Evolutionary conservation across 92 coral and sea anemone genomes (phyloP), one percentile per base, ranked within the genome.

Genomic region (Palythoa grandis): DNA sequence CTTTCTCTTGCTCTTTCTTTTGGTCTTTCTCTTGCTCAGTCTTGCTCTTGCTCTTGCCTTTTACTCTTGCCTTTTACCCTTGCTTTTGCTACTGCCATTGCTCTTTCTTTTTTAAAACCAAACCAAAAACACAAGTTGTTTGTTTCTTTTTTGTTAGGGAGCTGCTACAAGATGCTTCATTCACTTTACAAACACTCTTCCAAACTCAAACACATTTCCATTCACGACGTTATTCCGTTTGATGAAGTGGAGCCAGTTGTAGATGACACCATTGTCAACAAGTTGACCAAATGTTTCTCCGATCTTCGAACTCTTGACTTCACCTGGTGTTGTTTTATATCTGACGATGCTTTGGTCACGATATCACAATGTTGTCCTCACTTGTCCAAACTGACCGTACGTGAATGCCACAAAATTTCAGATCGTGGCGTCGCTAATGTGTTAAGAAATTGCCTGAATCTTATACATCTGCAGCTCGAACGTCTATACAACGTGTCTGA

Each of bases 261-360:
- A 4, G 89, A 92, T 39, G 98, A 96, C 77, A 68, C 87, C 17
- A 69, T 92, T 15, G 56, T 96, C 25, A 86, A 85, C 57, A 77
- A 84, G 68, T 83, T 96, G 86, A 86, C 93, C 57, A 78, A 89
- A 43, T 78, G 92, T 53, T 96, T 94, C 78, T 90, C 93, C 37
- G 82, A 61, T 67, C 74, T 96, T 16, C 86, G 89, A 37, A 82
- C 91, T 39, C 77, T 96, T 20, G 90, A 88, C 57, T 83, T 96
- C 11, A 96, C 94, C 3, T 94, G 98, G 98, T 96, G 98, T 56
- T 92, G 95, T 68, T 93, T 89, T 68, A 90, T 96, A 35, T 94
- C 98, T 9, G 96, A 96, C 66, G 93, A 78, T 17, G 89, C 96
- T 9, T 89, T 96, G 17, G 74, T 84, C 0, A 83, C 92, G 0